Evolutionary conservation across 1,140 invertebrate species (phyloP).

Genomic region (Diplogasteroides magnus): DNA sequence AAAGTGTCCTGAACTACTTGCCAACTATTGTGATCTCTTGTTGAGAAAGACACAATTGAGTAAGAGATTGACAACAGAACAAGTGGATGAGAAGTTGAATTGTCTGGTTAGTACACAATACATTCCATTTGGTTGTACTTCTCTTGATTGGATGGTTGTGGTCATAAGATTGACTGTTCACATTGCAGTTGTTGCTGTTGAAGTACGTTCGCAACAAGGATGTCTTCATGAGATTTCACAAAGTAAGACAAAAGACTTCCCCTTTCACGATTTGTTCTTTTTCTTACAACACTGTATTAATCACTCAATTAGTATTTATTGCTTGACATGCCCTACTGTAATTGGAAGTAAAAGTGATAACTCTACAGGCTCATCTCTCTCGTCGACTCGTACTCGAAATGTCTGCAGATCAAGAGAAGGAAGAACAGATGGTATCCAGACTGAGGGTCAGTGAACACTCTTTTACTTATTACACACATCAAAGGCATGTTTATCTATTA

Average conservation of each 20-base stretch:
- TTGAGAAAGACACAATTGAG: conserved; percentile 89
- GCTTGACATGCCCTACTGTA: no score
- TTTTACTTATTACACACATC: conserved; percentile 2
- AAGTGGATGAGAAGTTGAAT: conserved; percentile 85
- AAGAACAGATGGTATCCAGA: conserved; percentile 90
- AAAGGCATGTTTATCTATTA: background rate
- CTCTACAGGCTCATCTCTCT: conserved; percentile 72
- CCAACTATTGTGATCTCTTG: conserved; percentile 99
- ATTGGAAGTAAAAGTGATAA: no score
- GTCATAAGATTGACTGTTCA: conserved; percentile 18
- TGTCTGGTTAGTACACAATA: conserved; percentile 70
- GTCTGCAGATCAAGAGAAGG: conserved; percentile 96
- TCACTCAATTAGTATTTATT: no score
- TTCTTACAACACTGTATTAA: no score
- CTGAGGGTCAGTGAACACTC: conserved; percentile 57
- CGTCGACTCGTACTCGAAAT: conserved; percentile 87
- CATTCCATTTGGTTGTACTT: background rate
- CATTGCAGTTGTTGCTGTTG: conserved; percentile 74
- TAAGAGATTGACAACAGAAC: conserved; percentile 91
- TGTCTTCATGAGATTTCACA: conserved; percentile 99
- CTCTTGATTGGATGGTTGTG: background rate
- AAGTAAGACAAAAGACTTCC: no score
- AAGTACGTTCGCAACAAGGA: conserved; percentile 99
- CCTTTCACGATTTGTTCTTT: no score
- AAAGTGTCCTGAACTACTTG: conserved; percentile 94